Evolutionary conservation across 1,140 invertebrate species (phyloP).

Genomic region (Psilanteris sp.): DNA sequence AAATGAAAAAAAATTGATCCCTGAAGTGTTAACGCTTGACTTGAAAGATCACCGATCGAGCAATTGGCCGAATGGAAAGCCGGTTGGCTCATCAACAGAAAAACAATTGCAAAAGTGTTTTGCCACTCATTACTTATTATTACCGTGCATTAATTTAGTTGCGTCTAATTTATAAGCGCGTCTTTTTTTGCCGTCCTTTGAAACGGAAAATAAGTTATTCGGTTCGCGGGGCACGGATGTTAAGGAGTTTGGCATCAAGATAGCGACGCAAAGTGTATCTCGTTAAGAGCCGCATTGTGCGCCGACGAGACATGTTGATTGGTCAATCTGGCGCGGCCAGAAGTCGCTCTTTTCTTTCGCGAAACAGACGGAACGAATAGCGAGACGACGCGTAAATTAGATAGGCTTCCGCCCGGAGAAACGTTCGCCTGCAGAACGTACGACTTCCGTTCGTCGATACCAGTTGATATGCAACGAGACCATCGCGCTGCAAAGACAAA

Average conservation of each 20-base stretch:
- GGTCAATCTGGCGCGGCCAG: conserved; percentile 71
- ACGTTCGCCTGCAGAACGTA: conserved; percentile 61
- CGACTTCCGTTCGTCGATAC: conserved; percentile 65
- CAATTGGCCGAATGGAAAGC: too few relatives aligned
- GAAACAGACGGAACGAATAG: conserved; percentile 54
- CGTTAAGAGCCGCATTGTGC: conserved; percentile 74
- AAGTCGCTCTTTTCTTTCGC: conserved; percentile 50
- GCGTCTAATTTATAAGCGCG: conserved; percentile 26
- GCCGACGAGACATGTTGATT: conserved; percentile 74
- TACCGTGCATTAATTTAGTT: conserved; percentile 22
- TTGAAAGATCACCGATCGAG: too few relatives aligned
- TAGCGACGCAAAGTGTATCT: conserved; percentile 60
- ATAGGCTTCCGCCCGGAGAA: conserved; percentile 67
- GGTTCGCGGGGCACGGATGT: conserved; percentile 50
- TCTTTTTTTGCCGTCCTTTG: conserved; percentile 16
- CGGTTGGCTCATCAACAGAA: too few relatives aligned
- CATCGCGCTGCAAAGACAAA: conserved; percentile 22
- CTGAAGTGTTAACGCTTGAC: too few relatives aligned
- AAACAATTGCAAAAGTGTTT: conserved; percentile 10
- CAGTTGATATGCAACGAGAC: conserved; percentile 37
- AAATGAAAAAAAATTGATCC: too few relatives aligned
- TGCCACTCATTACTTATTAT: conserved; percentile 23
- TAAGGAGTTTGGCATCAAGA: conserved; percentile 55
- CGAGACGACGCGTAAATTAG: conserved; percentile 67
- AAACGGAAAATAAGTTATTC: conserved; percentile 52